phyloP scores from a whole-genome alignment of 2,113 vertebrate genomes.

The Gambusia holbrooki region DNA sequence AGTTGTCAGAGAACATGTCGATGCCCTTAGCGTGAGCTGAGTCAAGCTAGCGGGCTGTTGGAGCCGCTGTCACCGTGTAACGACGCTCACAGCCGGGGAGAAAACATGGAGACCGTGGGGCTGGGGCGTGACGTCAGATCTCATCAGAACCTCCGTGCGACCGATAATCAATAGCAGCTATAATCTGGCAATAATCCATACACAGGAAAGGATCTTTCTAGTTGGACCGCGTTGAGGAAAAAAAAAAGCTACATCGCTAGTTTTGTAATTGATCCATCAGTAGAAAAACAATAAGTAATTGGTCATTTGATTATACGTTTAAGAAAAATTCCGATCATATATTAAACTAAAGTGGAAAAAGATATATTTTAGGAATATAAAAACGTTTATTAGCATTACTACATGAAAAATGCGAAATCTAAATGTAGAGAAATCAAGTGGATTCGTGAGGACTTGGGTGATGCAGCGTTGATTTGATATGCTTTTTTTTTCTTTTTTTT shows the following conservation, averaged over 20 bases:
- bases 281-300: not conserved
- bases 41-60: not conserved
- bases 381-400: not conserved
- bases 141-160: not conserved
- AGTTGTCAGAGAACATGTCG: not conserved
- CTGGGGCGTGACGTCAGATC: slow-evolving; percentile 44
- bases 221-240: not conserved
- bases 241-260: not conserved
- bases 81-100: slow-evolving; percentile 10
- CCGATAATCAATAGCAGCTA: not conserved
- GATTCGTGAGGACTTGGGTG: not conserved
- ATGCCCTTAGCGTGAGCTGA: not conserved
- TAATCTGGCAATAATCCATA: not conserved
- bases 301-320: not conserved
- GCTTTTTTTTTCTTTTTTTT: not conserved
- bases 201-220: not conserved
- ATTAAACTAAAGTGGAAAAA: not conserved
- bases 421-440: not conserved
- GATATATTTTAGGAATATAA: too few relatives aligned
- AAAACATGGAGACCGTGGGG: slow-evolving; percentile 60
- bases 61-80: slow-evolving; percentile 27
- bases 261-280: not conserved
- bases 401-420: not conserved
- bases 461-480: not conserved
- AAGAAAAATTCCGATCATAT: not conserved